Conservation (phyloP, 92 coral and sea anemone genomes). For the Umimayanthus chanpuru region DNA sequence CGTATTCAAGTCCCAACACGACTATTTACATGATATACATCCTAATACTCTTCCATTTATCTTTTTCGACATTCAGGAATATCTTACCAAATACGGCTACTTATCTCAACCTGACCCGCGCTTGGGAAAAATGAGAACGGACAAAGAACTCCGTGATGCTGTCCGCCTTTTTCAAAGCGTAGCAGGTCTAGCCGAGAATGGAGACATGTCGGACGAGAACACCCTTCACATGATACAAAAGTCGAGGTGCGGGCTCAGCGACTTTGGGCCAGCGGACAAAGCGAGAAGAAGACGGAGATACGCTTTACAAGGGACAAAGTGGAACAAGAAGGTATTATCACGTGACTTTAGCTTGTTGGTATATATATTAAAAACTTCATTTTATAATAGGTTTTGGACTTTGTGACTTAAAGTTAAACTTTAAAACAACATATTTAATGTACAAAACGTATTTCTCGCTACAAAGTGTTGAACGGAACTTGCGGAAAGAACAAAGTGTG, state of each 20-base stretch:
- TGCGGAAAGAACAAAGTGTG: too few relatives aligned
- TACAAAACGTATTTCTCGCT: too few relatives aligned
- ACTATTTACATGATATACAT: not conserved
- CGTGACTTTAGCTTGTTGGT: too few relatives aligned
- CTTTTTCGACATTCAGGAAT: slow-evolving; percentile 59
- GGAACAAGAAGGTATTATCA: slow-evolving; percentile 73
- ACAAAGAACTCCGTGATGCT: slow-evolving; percentile 56
- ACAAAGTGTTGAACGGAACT: too few relatives aligned
- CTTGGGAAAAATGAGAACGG: slow-evolving; percentile 69
- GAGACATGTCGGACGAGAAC: slow-evolving; percentile 64
- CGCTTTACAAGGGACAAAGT: slow-evolving; percentile 73
- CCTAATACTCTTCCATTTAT: too few relatives aligned
- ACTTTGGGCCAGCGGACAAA: slow-evolving; percentile 82
- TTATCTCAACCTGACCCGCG: slow-evolving; percentile 66
- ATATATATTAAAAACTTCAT: too few relatives aligned
- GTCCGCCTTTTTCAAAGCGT: slow-evolving; percentile 69
- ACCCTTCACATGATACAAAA: slow-evolving; percentile 69
- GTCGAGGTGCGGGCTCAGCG: slow-evolving; percentile 83
- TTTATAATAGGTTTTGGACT: too few relatives aligned
- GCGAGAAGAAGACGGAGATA: slow-evolving; percentile 77
- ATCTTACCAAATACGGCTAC: slow-evolving; percentile 78
- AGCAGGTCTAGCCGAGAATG: slow-evolving; percentile 77
- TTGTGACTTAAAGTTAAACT: too few relatives aligned
- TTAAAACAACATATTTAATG: too few relatives aligned
- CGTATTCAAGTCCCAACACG: not conserved